Conservation (phyloP, 2,888 invertebrate species). For the Drosophila greeni region DNA sequence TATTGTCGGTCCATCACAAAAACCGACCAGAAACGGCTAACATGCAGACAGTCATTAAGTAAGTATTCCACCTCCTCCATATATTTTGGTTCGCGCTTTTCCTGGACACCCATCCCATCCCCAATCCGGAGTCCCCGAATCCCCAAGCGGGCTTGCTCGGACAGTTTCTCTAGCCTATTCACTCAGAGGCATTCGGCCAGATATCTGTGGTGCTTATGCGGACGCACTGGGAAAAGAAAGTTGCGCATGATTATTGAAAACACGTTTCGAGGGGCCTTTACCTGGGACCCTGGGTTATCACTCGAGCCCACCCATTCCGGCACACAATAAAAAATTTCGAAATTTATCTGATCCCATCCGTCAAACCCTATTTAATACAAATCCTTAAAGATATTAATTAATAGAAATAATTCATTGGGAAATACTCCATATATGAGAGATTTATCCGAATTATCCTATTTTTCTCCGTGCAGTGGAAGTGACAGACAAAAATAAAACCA, state of each 20-base stretch:
- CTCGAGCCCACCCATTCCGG: conserved; percentile 6
- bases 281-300: conserved; percentile 35
- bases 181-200: conserved; percentile 6
- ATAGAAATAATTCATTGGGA: neutral
- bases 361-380: neutral
- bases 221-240: conserved; percentile 57
- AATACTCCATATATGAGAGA: neutral
- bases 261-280: conserved; percentile 55
- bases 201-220: conserved; percentile 21
- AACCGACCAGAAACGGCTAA: conserved; percentile 42
- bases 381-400: neutral
- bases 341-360: neutral
- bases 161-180: conserved; percentile 35
- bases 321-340: conserved; percentile 13
- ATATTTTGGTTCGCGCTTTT: conserved; percentile 17
- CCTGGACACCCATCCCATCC: neutral
- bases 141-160: conserved; percentile 1
- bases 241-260: conserved; percentile 68
- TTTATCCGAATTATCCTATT: neutral
- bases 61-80: conserved; percentile 56
- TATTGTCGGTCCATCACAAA: conserved; percentile 36
- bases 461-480: conserved; percentile 9
- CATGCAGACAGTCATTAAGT: conserved; percentile 78
- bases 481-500: conserved; percentile 16
- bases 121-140: neutral